A percentile compares a stretch with the other conserved stretches of the same genome.
Conservation (phyloP, 2,113 vertebrate species). For the Oncorhynchus tshawytscha region DNA sequence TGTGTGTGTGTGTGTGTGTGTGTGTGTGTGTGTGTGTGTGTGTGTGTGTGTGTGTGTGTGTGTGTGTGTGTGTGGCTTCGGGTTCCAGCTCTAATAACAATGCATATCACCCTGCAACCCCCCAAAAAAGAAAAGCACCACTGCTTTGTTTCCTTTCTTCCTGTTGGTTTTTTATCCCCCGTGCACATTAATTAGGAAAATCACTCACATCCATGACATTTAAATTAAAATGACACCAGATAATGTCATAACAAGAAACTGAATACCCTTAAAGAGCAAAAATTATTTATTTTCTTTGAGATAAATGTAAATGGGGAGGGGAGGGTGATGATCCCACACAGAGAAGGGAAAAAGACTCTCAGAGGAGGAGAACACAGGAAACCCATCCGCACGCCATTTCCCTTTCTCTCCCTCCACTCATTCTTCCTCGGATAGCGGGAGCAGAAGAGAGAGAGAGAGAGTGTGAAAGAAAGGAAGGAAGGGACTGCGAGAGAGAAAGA, state of each 20-base stretch:
- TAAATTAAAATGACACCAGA: constrained; percentile 72
- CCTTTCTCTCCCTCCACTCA: constrained; percentile 69
- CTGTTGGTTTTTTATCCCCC: constrained; percentile 44
- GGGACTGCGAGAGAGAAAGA: constrained; percentile 59
- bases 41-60: constrained; percentile 41
- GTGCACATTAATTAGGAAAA: constrained; percentile 67
- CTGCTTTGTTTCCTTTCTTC: constrained; percentile 53
- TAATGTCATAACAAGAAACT: constrained; percentile 67
- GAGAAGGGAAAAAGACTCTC: constrained; percentile 34
- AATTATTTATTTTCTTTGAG: constrained; percentile 62
- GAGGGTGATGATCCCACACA: constrained; percentile 50
- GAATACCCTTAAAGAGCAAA: constrained; percentile 63
- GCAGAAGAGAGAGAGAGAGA: constrained; percentile 5
- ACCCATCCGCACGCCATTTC: constrained; percentile 57
- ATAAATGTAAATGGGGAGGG: constrained; percentile 57
- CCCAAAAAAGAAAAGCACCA: constrained; percentile 29
- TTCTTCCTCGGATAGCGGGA: constrained; percentile 71
- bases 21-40: constrained; percentile 22
- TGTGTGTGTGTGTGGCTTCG: constrained; percentile 19
- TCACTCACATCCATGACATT: constrained; percentile 67
- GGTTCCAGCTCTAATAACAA: constrained; percentile 56
- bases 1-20: constrained; percentile 42
- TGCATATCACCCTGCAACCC: constrained; percentile 48
- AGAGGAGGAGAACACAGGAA: constrained; percentile 49
- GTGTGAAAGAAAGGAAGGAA: constrained; percentile 52